These are phyloP conservation scores for Phoebastria nigripes DNA, from an alignment of 2,797 vertebrate species.

Conservation along the genomic window DNA sequence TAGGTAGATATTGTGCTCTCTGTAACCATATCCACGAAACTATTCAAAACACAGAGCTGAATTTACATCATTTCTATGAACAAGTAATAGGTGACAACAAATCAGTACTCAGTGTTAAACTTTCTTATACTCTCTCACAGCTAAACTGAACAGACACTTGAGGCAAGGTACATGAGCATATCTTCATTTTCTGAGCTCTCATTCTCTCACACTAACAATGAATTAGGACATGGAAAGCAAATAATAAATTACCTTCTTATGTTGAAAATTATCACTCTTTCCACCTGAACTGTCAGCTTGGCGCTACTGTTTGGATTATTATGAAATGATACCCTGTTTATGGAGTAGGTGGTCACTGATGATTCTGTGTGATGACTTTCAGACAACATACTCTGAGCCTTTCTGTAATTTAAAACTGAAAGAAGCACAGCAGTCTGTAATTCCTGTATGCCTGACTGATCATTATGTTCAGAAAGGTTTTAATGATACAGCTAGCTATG, in stretches of 20 bases:
- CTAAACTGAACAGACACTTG: background rate
- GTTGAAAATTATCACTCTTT: background rate
- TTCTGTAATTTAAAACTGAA: background rate
- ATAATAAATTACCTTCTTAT: background rate
- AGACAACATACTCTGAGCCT: background rate
- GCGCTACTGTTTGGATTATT: background rate
- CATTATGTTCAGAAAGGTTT: background rate
- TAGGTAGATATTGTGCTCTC: background rate
- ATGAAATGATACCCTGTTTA: background rate
- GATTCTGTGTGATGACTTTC: background rate
- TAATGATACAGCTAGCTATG: background rate
- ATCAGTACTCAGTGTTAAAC: background rate
- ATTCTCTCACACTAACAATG: background rate
- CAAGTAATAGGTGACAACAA: background rate
- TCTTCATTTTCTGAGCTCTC: background rate
- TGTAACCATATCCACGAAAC: background rate
- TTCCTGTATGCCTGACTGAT: background rate
- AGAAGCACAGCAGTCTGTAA: background rate
- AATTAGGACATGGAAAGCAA: background rate
- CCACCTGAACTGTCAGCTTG: background rate
- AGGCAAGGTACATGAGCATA: background rate
- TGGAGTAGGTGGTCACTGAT: background rate
- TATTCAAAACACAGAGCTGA: background rate
- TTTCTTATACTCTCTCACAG: background rate
- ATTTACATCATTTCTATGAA: background rate